Conservation (phyloP, 2,113 vertebrate genomes). For the Telmatochromis sp. region DNA sequence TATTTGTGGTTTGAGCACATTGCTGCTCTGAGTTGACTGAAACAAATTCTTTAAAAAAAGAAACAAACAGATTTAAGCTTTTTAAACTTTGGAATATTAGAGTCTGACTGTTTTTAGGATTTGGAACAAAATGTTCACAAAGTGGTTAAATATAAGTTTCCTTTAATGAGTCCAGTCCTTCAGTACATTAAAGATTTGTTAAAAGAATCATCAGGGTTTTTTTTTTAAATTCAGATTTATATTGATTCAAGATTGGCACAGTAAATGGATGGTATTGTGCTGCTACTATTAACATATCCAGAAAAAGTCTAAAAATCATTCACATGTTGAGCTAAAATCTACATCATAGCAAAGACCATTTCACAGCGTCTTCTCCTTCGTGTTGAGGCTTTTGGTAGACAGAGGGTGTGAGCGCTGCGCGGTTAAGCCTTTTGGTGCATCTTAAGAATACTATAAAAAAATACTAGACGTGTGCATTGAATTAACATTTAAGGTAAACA, state of each 20-base stretch:
- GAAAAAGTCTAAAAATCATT: neutral
- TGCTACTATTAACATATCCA: neutral
- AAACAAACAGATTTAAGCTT: neutral
- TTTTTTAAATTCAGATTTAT: fast-evolving
- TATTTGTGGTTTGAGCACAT: neutral
- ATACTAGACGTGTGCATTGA: neutral
- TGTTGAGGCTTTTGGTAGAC: neutral
- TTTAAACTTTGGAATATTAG: neutral
- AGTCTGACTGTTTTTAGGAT: neutral
- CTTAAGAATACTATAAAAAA: neutral
- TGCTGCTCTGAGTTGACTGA: neutral
- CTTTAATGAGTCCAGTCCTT: neutral
- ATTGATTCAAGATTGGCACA: neutral
- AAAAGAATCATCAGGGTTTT: neutral
- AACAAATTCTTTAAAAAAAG: neutral
- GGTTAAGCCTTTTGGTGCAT: neutral
- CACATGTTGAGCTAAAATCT: neutral
- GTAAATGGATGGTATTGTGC: neutral
- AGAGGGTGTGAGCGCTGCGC: neutral
- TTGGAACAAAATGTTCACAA: neutral
- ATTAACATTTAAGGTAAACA: neutral
- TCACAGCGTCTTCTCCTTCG: neutral
- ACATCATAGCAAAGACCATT: neutral
- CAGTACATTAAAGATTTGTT: neutral
- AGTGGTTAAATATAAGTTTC: neutral